phyloP scores from a whole-genome alignment of 2,797 vertebrate genomes.

The Ctenopoma kingsleyae region DNA sequence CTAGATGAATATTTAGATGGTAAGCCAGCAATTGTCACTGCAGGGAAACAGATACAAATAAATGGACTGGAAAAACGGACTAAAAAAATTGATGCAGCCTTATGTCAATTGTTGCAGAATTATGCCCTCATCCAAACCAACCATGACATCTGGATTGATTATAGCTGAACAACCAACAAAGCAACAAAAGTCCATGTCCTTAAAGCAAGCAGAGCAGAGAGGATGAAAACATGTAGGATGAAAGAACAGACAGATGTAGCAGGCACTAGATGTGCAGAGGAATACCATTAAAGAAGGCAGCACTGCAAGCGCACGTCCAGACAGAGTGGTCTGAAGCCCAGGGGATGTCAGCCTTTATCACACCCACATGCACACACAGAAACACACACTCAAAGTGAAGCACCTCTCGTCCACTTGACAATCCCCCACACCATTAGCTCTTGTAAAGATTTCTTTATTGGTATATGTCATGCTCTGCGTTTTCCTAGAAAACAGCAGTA shows the following conservation, averaged over 20 bases:
- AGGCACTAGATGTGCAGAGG: conserved; percentile 43
- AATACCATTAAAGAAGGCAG: conserved; percentile 56
- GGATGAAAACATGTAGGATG: conserved; percentile 18
- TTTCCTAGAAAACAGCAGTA: conserved; percentile 64
- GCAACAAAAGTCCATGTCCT: conserved; percentile 1
- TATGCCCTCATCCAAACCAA: not conserved
- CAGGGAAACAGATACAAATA: conserved; percentile 7
- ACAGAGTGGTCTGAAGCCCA: conserved; percentile 54
- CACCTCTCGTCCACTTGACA: conserved; percentile 41
- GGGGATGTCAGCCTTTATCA: conserved; percentile 49
- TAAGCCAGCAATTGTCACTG: conserved; percentile 4
- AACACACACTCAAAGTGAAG: conserved; percentile 46
- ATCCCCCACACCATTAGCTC: conserved; percentile 43
- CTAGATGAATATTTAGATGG: not conserved
- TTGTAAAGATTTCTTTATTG: conserved; percentile 61
- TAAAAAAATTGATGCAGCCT: not conserved
- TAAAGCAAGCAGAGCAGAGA: conserved; percentile 2
- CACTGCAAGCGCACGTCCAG: conserved; percentile 42
- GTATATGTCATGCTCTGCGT: conserved; percentile 52
- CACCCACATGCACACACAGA: conserved; percentile 26
- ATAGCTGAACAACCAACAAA: conserved; percentile 15
- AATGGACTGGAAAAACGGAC: no score
- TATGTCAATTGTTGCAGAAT: conserved; percentile 7
- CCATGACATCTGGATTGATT: conserved; percentile 33
- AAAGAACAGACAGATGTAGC: conserved; percentile 37